These are phyloP conservation scores for Acanthurus tractus DNA, from an alignment of 2,797 vertebrate genomes.

Conservation along the genomic window DNA sequence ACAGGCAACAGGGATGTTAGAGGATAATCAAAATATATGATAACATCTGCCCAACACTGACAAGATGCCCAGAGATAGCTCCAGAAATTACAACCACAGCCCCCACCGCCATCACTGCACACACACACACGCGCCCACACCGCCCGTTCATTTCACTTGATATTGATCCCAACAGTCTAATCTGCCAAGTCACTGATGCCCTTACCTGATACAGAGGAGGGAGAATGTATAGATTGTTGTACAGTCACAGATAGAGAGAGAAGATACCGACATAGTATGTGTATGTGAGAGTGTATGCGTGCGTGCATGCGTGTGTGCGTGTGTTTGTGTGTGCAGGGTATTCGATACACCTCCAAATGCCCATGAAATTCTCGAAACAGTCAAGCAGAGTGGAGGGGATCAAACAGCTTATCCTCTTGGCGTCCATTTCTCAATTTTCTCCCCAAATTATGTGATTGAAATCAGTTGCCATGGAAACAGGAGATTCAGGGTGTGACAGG, in stretches of 20 bases:
- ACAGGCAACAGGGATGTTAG: conserved; percentile 55
- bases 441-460: conserved; percentile 64
- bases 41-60: conserved; percentile 65
- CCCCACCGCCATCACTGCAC: not conserved
- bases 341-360: conserved; percentile 20
- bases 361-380: conserved; percentile 47
- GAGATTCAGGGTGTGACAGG: conserved; percentile 38
- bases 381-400: conserved; percentile 52
- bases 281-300: not conserved
- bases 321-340: conserved; percentile 1
- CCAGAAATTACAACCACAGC: conserved; percentile 55
- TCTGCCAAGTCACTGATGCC: conserved; percentile 80
- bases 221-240: conserved; percentile 65
- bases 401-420: conserved; percentile 56
- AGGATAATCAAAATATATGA: conserved; percentile 69
- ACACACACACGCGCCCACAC: conserved; percentile 21
- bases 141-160: conserved; percentile 64
- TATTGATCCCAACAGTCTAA: conserved; percentile 81
- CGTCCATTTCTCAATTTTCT: conserved; percentile 58
- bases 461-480: conserved; percentile 72
- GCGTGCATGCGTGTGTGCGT: not conserved
- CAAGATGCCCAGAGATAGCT: conserved; percentile 68
- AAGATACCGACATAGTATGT: conserved; percentile 30
- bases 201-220: conserved; percentile 71
- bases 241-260: conserved; percentile 50